phyloP scores from a whole-genome alignment of 1,140 invertebrate genomes.

The Ostrea edulis region DNA sequence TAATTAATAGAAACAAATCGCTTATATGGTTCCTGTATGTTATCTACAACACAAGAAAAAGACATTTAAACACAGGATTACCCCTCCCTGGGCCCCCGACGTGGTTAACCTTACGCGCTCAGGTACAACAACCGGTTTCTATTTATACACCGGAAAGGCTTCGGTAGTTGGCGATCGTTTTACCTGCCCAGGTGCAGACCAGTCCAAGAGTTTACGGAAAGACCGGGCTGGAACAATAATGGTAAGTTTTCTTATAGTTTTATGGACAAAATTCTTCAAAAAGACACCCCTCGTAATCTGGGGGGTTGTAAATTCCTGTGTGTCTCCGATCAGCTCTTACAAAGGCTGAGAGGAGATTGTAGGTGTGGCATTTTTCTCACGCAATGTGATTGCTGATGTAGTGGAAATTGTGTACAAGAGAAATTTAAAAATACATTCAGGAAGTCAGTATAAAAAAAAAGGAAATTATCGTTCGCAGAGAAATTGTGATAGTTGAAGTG shows the following conservation, averaged over 20 bases:
- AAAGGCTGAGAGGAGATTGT: not conserved
- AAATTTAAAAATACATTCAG: no score
- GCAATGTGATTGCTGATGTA: not conserved
- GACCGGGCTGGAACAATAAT: not conserved
- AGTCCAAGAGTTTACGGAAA: not conserved
- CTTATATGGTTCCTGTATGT: no score
- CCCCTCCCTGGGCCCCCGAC: not conserved
- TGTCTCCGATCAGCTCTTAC: not conserved
- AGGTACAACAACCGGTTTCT: slow-evolving; percentile 38
- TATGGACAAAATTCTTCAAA: not conserved
- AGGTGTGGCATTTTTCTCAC: not conserved
- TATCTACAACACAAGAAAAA: no score
- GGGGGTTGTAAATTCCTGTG: not conserved
- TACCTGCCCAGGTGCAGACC: slow-evolving; percentile 21
- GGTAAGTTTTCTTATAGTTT: not conserved
- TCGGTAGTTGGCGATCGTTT: not conserved
- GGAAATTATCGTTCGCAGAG: no score
- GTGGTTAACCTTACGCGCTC: not conserved
- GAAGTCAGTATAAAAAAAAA: no score
- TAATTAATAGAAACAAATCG: no score
- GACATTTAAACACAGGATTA: not conserved
- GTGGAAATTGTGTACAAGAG: no score
- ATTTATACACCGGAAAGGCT: slow-evolving; percentile 37
- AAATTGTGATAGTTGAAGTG: no score
- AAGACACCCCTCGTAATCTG: not conserved